These are phyloP conservation scores for Panzeria rudis DNA, from an alignment of 2,888 invertebrate genomes.

Conservation along the genomic window DNA sequence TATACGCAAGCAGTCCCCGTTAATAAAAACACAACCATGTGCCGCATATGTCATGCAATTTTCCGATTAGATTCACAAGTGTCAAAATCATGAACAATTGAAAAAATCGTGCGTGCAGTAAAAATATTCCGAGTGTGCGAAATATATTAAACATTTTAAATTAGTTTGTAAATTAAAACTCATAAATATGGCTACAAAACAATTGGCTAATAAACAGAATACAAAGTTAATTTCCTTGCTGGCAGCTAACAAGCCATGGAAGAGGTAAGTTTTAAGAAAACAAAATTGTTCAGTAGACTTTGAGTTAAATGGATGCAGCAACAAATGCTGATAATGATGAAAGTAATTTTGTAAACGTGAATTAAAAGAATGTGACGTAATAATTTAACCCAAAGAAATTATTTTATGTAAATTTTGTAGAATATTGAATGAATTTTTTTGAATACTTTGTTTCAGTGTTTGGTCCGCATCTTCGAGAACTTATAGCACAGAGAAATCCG, in stretches of 20 bases:
- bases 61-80: slow-evolving; percentile 59
- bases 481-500: slow-evolving; percentile 72
- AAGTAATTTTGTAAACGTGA: slow-evolving; percentile 45
- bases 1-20: background rate
- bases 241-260: slow-evolving; percentile 41
- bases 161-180: slow-evolving; percentile 26
- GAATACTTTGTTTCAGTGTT: slow-evolving; percentile 28
- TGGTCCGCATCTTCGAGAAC: slow-evolving; percentile 15
- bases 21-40: slow-evolving; percentile 30
- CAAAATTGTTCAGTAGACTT: background rate
- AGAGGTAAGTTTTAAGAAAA: slow-evolving; percentile 46
- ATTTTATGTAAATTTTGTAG: background rate
- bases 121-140: background rate
- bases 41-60: background rate
- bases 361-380: slow-evolving; percentile 70
- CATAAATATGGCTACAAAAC: slow-evolving; percentile 59
- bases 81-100: slow-evolving; percentile 62
- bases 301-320: background rate
- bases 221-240: slow-evolving; percentile 44
- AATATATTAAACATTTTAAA: background rate
- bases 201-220: slow-evolving; percentile 49
- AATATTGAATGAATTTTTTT: slow-evolving; percentile 13
- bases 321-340: slow-evolving; percentile 32
- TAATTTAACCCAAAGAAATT: slow-evolving; percentile 44
- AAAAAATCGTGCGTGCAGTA: slow-evolving; percentile 38